These are phyloP conservation scores for Agrotis exclamationis DNA, from an alignment of 2,888 invertebrate genomes.

Conservation along the genomic window DNA sequence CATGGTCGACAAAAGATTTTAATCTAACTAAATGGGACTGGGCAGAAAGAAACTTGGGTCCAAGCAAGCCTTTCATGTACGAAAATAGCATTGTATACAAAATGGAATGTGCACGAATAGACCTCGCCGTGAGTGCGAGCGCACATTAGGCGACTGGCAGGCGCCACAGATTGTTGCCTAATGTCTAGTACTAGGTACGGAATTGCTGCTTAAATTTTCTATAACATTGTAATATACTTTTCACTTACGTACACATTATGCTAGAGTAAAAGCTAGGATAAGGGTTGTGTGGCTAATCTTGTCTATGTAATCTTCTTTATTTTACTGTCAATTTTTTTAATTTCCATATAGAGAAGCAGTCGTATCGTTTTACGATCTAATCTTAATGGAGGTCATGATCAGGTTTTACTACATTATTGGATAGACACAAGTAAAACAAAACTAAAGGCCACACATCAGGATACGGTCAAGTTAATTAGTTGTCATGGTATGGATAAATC, in stretches of 20 bases:
- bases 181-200: neutral
- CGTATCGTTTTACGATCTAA: neutral
- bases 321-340: neutral
- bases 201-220: constrained; percentile 11
- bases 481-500: too few relatives aligned
- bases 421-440: too few relatives aligned
- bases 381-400: too few relatives aligned
- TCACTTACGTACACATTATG: too few relatives aligned
- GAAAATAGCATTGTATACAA: constrained; percentile 61
- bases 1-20: constrained; percentile 56
- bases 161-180: neutral
- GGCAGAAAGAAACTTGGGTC: constrained; percentile 59
- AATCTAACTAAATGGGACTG: constrained; percentile 67
- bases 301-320: too few relatives aligned
- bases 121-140: constrained; percentile 11
- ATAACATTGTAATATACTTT: neutral
- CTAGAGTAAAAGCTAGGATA: neutral
- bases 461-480: too few relatives aligned
- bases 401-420: too few relatives aligned
- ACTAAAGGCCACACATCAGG: too few relatives aligned
- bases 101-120: constrained; percentile 41
- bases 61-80: constrained; percentile 46
- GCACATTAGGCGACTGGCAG: constrained; percentile 15
- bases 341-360: neutral
- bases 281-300: neutral